Conservation (phyloP, 2,113 vertebrate genomes). For the Labeo catla region DNA sequence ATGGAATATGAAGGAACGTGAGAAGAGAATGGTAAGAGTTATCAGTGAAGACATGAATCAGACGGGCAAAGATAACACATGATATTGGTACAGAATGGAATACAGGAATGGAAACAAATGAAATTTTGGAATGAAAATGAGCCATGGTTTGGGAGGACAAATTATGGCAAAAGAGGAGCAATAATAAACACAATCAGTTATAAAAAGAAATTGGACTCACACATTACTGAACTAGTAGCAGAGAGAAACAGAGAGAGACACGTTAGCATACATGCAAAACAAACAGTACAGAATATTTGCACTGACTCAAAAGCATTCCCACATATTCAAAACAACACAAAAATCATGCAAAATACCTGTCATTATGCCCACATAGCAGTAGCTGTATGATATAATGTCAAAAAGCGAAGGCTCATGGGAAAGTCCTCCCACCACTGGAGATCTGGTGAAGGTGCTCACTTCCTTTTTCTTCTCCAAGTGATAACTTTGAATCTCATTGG, state of each 20-base stretch:
- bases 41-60: background rate
- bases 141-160: constrained; percentile 24
- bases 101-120: background rate
- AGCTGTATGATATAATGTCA: constrained; percentile 85
- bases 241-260: constrained; percentile 71
- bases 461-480: constrained; percentile 82
- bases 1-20: background rate
- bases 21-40: background rate
- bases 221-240: constrained; percentile 70
- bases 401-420: constrained; percentile 79
- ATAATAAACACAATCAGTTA: constrained; percentile 52
- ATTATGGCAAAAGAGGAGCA: constrained; percentile 28
- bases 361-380: constrained; percentile 90
- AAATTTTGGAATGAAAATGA: background rate
- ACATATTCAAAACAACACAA: constrained; percentile 6
- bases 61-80: background rate
- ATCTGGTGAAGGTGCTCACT: constrained; percentile 79
- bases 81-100: background rate
- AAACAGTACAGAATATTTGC: constrained; percentile 2
- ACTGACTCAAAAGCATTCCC: constrained; percentile 18
- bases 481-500: constrained; percentile 84
- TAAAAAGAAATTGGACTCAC: constrained; percentile 69
- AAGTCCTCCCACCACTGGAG: constrained; percentile 73
- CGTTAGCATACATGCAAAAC: constrained; percentile 72
- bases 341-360: constrained; percentile 75